Evolutionary conservation across 2,797 vertebrate genomes (phyloP).

Genomic region (Peromyscus nudipes): DNA sequence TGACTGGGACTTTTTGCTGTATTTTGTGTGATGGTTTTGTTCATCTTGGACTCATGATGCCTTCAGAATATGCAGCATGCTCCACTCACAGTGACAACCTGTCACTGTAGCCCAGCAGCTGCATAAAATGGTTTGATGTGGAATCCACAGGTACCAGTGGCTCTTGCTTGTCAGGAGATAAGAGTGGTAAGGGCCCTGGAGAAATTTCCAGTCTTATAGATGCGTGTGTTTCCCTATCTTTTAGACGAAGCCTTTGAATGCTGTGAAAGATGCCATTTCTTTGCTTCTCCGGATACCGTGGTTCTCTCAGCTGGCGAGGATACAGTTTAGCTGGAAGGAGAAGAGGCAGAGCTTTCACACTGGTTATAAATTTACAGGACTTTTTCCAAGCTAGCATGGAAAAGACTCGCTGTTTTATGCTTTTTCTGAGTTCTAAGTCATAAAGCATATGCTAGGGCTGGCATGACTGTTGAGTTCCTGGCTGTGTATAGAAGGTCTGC

Average conservation of each 20-base stretch:
- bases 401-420: conserved; percentile 68
- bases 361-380: conserved; percentile 70
- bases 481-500: background rate
- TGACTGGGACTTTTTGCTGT: background rate
- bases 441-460: conserved; percentile 70
- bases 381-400: conserved; percentile 73
- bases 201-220: conserved; percentile 3
- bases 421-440: conserved; percentile 75
- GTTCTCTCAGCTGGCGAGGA: conserved; percentile 31
- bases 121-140: background rate
- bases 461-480: conserved; percentile 34
- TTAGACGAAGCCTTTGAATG: conserved; percentile 41
- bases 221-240: conserved; percentile 37
- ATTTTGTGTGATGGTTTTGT: background rate
- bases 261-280: conserved; percentile 58
- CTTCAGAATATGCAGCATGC: background rate
- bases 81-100: background rate
- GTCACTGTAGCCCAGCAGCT: background rate
- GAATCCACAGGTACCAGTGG: background rate
- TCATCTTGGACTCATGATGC: background rate
- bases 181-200: conserved; percentile 16
- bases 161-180: background rate
- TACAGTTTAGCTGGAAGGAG: conserved; percentile 61
- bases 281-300: conserved; percentile 42
- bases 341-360: conserved; percentile 58